Base-by-base conservation (phyloP, 2,113 vertebrate genomes). In the Engraulis encrasicolus region DNA sequence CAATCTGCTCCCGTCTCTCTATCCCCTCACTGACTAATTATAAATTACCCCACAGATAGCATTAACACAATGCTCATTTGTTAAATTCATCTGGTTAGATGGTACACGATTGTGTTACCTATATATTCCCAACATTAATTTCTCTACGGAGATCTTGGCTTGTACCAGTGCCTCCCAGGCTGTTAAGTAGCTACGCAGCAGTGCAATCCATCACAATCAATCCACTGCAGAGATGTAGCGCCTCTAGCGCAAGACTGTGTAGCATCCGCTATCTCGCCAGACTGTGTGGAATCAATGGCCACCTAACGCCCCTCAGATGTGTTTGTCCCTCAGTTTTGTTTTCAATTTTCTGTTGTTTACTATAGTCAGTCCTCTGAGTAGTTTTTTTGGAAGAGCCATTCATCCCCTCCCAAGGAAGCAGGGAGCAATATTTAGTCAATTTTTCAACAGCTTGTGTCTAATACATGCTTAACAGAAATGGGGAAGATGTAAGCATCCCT, bases 61-160 rank as follows among this genome's bases (percentile, higher is more conserved):
- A 83, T 85, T 85, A 83, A 85, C 83, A 85, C 82, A 52, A 81
- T 52, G 81, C 71, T 54, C 82, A 83, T 89, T 87, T 84, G 78
- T 81, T 54, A 81, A 86, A 78, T 81, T 74, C 79, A 83, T 83
- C 79, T 38, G 50, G 20, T 83, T 84, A 78, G 38, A 61, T 81
- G 77, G 6, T 84, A 50, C 79, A 58, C 80, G 80, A 52, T 74
- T 80, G 48, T 31, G 31, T 50, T 80, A n/a, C n/a, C n/a, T n/a
- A 81, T 74, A 45, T 49, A 81, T 36, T 34, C 79, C 58, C 81
- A 49, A 34, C 40, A 58, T 66, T 85, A 78, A 87, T 85, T 85
- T 78, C 78, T 85, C 84, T 20, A 37, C 23, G 84, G 81, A 78
- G 11, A 81, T 31, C 20, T 78, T 27, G 52, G 40, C n/a, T 79